Base-by-base conservation (phyloP, 1,140 invertebrate species). In the Callitettix versicolor region DNA sequence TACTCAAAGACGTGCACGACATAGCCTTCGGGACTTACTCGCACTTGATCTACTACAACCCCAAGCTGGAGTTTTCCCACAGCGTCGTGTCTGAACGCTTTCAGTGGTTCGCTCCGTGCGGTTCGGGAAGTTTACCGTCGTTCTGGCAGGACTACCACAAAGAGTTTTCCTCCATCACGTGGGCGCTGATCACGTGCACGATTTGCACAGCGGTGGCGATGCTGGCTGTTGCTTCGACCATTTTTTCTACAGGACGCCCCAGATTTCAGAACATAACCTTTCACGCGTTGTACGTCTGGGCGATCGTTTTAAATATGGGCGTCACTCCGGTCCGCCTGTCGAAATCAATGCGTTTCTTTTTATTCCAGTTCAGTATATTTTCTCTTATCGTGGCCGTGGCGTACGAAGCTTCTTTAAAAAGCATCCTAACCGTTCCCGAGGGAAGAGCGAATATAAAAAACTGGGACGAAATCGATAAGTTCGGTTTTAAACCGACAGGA, bases 21-120 rank as follows among this genome's bases (percentile, higher is more conserved):
- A n/a, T 49, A 2, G 47, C 47, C 30, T 49, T 49, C 18, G 47
- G 47, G 5, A 49, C 30, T 15, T 49, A 49, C 30, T 49, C 47
- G 14, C 47, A 49, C n/a, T 26, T 49, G 15, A 49, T 49, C 1
- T 49, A 49, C n/a, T 49, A 26, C 11, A 21, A 26, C n/a, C 47
- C 47, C 4, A 18, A 26, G 12, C 1, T 15, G 12, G 47, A 49
- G 17, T 49, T 49, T 15, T 33, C 47, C 1, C 1, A 33, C 3
- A 49, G 15, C 15, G 11, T 18, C 15, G 17, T 33, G n/a, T 33
- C 47, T 18, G 47, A 49, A 11, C 18, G 47, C n/a, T 49, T 49
- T 33, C 22, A 17, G 7, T 49, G 21, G 21, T 26, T 17, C n/a
- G 24, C 18, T 1, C 47, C 47, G 15, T 49, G 47, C 18, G 24